Evolutionary conservation across 2,888 invertebrate species (phyloP).

Genomic region (Hypsopygia costalis): DNA sequence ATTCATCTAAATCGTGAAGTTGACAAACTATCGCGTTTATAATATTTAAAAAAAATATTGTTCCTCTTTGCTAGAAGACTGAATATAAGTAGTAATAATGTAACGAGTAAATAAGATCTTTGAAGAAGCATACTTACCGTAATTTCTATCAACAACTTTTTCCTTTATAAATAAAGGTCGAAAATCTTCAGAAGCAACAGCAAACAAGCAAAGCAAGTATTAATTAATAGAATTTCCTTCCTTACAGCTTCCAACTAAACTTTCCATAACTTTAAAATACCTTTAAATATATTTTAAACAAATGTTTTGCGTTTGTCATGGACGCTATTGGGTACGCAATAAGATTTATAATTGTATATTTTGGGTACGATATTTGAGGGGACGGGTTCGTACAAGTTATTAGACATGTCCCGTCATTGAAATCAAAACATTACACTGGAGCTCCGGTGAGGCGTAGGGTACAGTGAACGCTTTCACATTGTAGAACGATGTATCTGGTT

Average conservation of each 20-base stretch:
- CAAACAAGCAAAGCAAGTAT: constrained; percentile 30
- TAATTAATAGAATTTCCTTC: constrained; percentile 50
- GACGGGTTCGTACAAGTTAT: constrained; percentile 52
- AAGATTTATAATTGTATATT: constrained; percentile 17
- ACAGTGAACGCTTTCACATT: constrained; percentile 18
- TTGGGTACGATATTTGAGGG: constrained; percentile 17
- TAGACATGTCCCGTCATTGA: constrained; percentile 67
- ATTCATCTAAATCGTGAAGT: no score
- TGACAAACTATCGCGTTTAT: no score
- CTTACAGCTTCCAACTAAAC: constrained; percentile 31
- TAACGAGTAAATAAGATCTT: no score
- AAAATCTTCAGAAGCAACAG: no score
- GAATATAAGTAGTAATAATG: no score
- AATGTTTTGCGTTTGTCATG: neutral
- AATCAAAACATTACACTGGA: constrained; percentile 61
- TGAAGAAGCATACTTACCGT: no score
- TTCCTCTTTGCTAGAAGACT: no score
- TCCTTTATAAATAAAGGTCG: no score
- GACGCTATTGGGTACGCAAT: neutral
- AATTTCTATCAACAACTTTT: no score
- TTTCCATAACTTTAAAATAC: constrained; percentile 27
- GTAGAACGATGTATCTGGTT: constrained; percentile 29
- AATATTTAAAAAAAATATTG: no score
- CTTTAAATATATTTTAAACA: constrained; percentile 4
- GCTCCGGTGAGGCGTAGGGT: constrained; percentile 39